phyloP scores from a whole-genome alignment of 2,888 invertebrate genomes.

The Cryptus viduatorius region DNA sequence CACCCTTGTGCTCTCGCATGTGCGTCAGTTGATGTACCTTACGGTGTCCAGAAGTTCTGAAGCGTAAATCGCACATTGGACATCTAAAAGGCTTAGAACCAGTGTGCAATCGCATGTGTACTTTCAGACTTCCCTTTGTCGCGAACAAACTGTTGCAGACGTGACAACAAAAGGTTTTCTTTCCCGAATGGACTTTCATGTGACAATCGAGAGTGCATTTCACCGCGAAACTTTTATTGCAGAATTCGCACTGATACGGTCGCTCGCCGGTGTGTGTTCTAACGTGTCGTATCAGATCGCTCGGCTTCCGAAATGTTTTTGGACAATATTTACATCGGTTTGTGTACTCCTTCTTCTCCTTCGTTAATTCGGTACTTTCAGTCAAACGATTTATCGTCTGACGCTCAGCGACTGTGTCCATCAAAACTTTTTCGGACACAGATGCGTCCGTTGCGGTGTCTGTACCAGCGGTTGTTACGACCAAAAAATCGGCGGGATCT shows the following conservation, averaged over 20 bases:
- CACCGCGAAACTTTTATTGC: slow-evolving; percentile 87
- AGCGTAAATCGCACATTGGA: slow-evolving; percentile 87
- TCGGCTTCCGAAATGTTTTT: slow-evolving; percentile 89
- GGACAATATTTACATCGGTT: slow-evolving; percentile 87
- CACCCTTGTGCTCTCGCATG: slow-evolving; percentile 80
- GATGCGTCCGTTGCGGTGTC: slow-evolving; percentile 69
- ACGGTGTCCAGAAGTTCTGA: slow-evolving; percentile 89
- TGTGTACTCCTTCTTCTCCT: slow-evolving; percentile 82
- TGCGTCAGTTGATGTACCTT: slow-evolving; percentile 88
- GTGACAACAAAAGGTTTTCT: slow-evolving; percentile 87
- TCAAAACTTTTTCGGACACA: slow-evolving; percentile 81
- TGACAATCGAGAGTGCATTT: slow-evolving; percentile 89
- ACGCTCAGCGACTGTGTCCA: slow-evolving; percentile 80
- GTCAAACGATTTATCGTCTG: slow-evolving; percentile 74
- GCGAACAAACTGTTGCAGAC: slow-evolving; percentile 88
- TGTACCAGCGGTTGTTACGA: slow-evolving; percentile 20
- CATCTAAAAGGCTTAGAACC: slow-evolving; percentile 88
- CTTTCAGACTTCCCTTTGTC: slow-evolving; percentile 89
- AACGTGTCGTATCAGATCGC: slow-evolving; percentile 89
- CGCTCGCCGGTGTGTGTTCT: slow-evolving; percentile 90
- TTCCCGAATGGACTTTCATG: slow-evolving; percentile 87
- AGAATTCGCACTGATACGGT: slow-evolving; percentile 87
- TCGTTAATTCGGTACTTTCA: slow-evolving; percentile 24
- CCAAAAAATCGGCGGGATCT: slow-evolving; percentile 58
- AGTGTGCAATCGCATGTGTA: slow-evolving; percentile 89